Base-by-base conservation (phyloP, 2,797 vertebrate genomes). In the Protosalanx chinensis region DNA sequence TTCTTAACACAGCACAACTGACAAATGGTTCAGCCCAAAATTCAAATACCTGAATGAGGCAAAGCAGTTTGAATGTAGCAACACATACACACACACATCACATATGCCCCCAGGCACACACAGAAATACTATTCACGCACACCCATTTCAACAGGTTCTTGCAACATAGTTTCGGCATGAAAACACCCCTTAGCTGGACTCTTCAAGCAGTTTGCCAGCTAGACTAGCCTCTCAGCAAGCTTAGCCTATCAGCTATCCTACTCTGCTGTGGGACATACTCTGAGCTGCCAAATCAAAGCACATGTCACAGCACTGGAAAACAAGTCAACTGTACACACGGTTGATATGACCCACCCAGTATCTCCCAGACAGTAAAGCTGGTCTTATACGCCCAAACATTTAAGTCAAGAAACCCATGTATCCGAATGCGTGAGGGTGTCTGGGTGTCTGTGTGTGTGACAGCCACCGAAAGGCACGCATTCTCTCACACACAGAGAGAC, bases 81-180 rank as follows among this genome's bases (percentile, higher is more conserved):
- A 20, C 64, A 49, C 27, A 56, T 12, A 53, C 23, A 71, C 51
- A 68, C 58, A 57, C 29, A 62, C 15, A 23, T 20, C 16, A n/a
- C 18, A 58, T 58, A 23, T 58, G 56, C 18, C 18, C 18, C 56
- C 41, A 51, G 35, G 56, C 59, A 51, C 66, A 41, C 6, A 37
- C 3, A 53, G 30, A 78, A 56, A 69, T 41, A 53, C 3, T 35
- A 33, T 62, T 66, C 73, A 53, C 75, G 73, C 71, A 72, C 64
- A 68, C 37, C 78, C 23, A 80, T 90, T 89, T 89, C 89, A 81
- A 87, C 89, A 90, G 3, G 0, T 71, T 79, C 70, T 90, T 89
- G 72, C 84, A 46, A 85, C 86, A 90, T 78, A 79, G 77, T 84
- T 84, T 87, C 79, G 86, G 20, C 46, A 80, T 53, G 10, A 7